Percentiles rank a stretch among this genome's conserved stretches.
phyloP scores from a whole-genome alignment of 2,888 invertebrate species.

The Dione juno region DNA sequence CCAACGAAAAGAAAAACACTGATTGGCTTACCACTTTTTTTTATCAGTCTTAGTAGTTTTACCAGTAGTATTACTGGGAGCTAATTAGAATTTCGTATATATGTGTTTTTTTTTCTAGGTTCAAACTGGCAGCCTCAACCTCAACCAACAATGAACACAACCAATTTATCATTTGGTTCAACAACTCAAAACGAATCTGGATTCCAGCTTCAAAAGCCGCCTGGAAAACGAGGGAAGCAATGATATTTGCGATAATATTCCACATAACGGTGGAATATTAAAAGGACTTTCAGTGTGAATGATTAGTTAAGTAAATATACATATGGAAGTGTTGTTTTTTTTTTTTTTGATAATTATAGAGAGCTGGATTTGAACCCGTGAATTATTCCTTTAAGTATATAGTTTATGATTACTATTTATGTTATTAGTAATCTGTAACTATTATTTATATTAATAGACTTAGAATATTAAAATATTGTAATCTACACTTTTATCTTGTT shows the following conservation, averaged over 20 bases:
- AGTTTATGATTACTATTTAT: too few relatives aligned
- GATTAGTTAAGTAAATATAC: neutral
- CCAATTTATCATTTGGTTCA: conserved; percentile 57
- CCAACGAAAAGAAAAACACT: too few relatives aligned
- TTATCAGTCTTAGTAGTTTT: too few relatives aligned
- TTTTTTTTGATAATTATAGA: neutral
- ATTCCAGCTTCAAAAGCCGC: conserved; percentile 89
- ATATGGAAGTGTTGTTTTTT: conserved; percentile 1
- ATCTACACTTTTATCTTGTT: neutral
- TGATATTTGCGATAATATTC: conserved; percentile 73
- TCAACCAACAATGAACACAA: conserved; percentile 54
- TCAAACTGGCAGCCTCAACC: conserved; percentile 68
- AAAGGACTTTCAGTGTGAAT: conserved; percentile 6
- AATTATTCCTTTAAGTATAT: neutral
- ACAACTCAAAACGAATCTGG: conserved; percentile 56
- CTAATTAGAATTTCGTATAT: too few relatives aligned
- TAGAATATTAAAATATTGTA: too few relatives aligned
- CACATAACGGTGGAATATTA: conserved; percentile 3
- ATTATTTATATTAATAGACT: too few relatives aligned
- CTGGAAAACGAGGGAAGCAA: conserved; percentile 87
- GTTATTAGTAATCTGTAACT: too few relatives aligned
- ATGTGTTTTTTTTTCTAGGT: conserved; percentile 52
- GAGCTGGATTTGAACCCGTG: neutral
- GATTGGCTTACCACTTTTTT: too few relatives aligned
- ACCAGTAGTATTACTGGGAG: too few relatives aligned